Evolutionary conservation across 2,888 invertebrate species (phyloP).

Genomic region (Drosophila atripex): DNA sequence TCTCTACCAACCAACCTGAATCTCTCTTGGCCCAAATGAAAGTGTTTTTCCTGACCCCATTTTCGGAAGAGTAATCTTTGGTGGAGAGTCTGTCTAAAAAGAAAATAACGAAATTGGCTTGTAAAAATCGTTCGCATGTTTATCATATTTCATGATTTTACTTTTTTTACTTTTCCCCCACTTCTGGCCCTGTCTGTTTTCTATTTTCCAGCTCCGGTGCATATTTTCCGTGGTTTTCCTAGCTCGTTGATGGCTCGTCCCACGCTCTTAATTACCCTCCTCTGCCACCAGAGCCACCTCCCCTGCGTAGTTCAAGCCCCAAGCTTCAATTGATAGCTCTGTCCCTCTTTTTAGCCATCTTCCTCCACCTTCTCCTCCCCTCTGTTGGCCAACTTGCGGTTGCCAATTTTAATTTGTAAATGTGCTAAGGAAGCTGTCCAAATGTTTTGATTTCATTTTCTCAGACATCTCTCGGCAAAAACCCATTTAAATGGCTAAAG

Average conservation of each 20-base stretch:
- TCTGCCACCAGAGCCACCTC: constrained; percentile 2
- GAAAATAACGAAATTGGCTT: constrained; percentile 29
- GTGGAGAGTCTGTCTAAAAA: constrained; percentile 3
- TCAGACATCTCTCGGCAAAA: constrained; percentile 10
- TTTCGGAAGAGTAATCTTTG: constrained; percentile 31
- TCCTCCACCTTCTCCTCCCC: neutral
- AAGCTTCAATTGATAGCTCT: constrained; percentile 37
- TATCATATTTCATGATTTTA: constrained; percentile 80
- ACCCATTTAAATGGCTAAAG: constrained; percentile 5
- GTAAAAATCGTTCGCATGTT: constrained; percentile 64
- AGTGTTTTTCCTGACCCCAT: constrained; percentile 77
- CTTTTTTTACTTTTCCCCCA: constrained; percentile 52
- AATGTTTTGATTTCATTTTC: constrained; percentile 41
- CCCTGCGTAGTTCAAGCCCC: constrained; percentile 38
- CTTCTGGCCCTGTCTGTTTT: constrained; percentile 31
- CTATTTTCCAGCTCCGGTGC: constrained; percentile 57
- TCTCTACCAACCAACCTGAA: constrained; percentile 33
- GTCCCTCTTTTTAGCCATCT: neutral
- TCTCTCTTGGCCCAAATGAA: constrained; percentile 58
- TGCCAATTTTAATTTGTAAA: constrained; percentile 45
- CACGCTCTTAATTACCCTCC: constrained; percentile 78
- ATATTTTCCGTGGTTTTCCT: constrained; percentile 63
- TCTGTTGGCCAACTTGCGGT: constrained; percentile 23
- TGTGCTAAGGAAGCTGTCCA: constrained; percentile 27
- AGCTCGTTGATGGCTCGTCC: constrained; percentile 52